These are phyloP conservation scores for Hylia prasina DNA, from an alignment of 2,113 vertebrate species.

Conservation along the genomic window DNA sequence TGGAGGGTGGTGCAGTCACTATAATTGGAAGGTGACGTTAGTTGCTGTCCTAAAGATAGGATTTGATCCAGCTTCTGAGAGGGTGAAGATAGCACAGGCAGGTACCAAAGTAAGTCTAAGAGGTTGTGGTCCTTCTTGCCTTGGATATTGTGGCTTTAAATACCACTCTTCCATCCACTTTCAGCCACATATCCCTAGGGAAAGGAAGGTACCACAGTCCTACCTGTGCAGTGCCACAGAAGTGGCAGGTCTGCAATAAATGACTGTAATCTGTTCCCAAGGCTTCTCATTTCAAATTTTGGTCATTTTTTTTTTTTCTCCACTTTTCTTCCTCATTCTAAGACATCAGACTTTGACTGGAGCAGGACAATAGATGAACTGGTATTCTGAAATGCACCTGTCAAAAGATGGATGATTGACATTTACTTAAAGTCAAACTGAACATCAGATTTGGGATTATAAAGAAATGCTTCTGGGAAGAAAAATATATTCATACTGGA, in stretches of 20 bases:
- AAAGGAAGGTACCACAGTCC: neutral
- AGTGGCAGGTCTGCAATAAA: neutral
- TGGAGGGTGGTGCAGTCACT: slow-evolving; percentile 43
- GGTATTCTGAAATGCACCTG: neutral
- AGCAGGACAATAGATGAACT: neutral
- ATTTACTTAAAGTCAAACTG: neutral
- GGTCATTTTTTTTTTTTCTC: neutral
- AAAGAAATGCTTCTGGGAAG: neutral
- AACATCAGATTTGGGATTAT: neutral
- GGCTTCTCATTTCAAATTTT: neutral
- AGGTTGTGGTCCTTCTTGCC: neutral
- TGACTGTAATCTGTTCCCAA: neutral
- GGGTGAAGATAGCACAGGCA: neutral
- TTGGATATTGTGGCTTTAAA: neutral
- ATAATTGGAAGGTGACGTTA: slow-evolving; percentile 51
- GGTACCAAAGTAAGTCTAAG: neutral
- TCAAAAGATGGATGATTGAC: neutral
- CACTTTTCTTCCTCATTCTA: neutral
- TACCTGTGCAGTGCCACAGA: neutral
- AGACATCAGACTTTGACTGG: neutral
- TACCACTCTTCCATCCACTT: neutral
- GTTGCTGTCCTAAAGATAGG: slow-evolving; percentile 41
- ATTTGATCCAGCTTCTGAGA: slow-evolving; percentile 23
- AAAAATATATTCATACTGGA: neutral
- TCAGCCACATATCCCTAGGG: neutral